phyloP scores from a whole-genome alignment of 1,140 invertebrate genomes.

The Apis dorsata region DNA sequence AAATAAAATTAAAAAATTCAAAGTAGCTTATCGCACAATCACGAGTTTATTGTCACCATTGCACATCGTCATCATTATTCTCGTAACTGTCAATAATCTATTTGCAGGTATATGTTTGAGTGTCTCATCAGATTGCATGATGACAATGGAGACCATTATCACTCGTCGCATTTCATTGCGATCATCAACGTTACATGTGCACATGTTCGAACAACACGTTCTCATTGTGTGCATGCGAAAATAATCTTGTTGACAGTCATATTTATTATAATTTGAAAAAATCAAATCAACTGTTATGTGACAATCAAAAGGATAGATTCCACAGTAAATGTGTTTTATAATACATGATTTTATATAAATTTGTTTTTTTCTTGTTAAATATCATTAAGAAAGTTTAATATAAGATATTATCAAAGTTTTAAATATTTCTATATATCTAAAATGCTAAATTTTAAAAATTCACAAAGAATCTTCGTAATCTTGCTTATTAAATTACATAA shows the following conservation, averaged over 20 bases:
- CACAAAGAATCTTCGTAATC: too few species aligned
- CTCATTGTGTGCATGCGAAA: not conserved
- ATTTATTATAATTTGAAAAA: not conserved
- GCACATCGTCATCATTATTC: conserved; percentile 53
- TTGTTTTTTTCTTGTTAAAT: too few species aligned
- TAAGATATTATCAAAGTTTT: too few species aligned
- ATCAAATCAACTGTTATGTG: not conserved
- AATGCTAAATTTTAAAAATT: too few species aligned
- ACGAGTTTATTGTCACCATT: conserved; percentile 43
- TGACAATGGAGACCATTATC: conserved; percentile 59
- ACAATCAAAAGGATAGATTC: too few species aligned
- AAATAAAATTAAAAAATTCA: conserved; percentile 15
- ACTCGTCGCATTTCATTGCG: conserved; percentile 50
- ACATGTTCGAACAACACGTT: not conserved
- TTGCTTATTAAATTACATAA: too few species aligned
- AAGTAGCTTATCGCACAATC: conserved; percentile 57
- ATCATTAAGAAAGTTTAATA: not conserved
- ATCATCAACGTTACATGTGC: conserved; percentile 21
- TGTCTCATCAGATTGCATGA: conserved; percentile 52
- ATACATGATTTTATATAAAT: too few species aligned
- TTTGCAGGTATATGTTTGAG: conserved; percentile 49
- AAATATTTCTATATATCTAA: too few species aligned
- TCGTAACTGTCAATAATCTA: conserved; percentile 54
- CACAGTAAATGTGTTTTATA: not conserved
- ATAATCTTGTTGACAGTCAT: not conserved